Base-by-base conservation (phyloP, 1,140 invertebrate genomes). In the Coboldia fuscipes region DNA sequence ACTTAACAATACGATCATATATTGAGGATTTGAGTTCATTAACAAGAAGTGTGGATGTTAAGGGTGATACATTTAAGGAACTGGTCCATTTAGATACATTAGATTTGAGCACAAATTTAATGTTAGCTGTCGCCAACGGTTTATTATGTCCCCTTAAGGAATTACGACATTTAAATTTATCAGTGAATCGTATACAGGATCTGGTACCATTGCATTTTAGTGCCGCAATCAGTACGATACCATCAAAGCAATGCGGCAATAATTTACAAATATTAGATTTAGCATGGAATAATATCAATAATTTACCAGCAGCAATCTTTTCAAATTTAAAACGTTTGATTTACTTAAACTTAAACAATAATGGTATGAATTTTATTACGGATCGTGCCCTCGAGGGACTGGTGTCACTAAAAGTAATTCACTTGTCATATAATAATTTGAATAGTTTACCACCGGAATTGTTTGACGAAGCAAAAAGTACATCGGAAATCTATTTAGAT, bases 11-110 rank as follows among this genome's bases (percentile, higher is more conserved):
- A 30, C 68, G 80, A 41, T 88, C 84, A 9, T 77, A 84, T 54
- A 90, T 90, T 51, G 76, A 73, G 23, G 80, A 82, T 48, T 88
- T 82, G 83, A n/a, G n/a, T n/a, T n/a, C n/a, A n/a, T 78, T 75
- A 9, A 72, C 77, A 5, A 79, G 85, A 70, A 72, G 73, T 21
- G 55, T 89, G 40, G 75, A 85, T 46, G 64, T 88, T 30, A 72
- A 73, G 12, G 63, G 67, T 3, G 70, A 72, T 12, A 76, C 71
- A 10, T 88, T 82, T 53, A 70, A 69, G 42, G 76, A 79, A 47
- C 64, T 82, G 20, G 59, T 65, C 35, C 66, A 77, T 45, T 54
- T 84, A 39, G 72, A 82, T 56, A 63, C 70, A 26, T 57, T 93
- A 30, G 85, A 93, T 57, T 57, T 93, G 8, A 78, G 79, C 34